Percentiles rank a stretch among this genome's conserved stretches.
Evolutionary conservation across 2,888 invertebrate genomes (phyloP).

Genomic region (Acrocyrtus sp.): DNA sequence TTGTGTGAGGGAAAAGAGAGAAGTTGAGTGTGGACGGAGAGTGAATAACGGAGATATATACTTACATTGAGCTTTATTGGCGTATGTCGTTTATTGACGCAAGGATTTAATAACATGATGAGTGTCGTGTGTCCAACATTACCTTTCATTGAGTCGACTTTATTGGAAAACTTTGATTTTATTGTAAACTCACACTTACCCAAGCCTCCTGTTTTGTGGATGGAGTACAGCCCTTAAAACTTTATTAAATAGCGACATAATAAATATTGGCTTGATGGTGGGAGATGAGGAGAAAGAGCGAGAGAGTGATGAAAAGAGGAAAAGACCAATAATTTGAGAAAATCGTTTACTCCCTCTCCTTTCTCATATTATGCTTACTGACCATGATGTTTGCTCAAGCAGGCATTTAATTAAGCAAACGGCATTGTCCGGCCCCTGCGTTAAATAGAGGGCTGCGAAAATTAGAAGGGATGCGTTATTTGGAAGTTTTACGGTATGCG

Average conservation of each 20-base stretch:
- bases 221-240: constrained; percentile 9
- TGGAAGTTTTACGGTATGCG: too few relatives aligned
- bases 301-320: constrained; percentile 47
- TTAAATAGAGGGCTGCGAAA: too few relatives aligned
- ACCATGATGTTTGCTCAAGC: constrained; percentile 45
- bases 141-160: constrained; percentile 56
- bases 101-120: constrained; percentile 64
- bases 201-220: background rate
- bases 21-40: background rate
- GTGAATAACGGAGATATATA: constrained; percentile 7
- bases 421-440: background rate
- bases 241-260: constrained; percentile 41
- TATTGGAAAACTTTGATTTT: constrained; percentile 58
- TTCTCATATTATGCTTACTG: constrained; percentile 21
- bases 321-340: constrained; percentile 52
- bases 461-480: too few relatives aligned
- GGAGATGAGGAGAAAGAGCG: background rate
- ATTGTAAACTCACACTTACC: constrained; percentile 34
- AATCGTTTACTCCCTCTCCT: constrained; percentile 34
- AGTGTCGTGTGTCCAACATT: constrained; percentile 63
- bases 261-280: constrained; percentile 11
- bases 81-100: constrained; percentile 57
- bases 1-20: background rate
- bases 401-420: constrained; percentile 50
- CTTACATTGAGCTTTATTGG: constrained; percentile 9